phyloP scores from a whole-genome alignment of 2,797 vertebrate species.

The Chaenodraco wilsoni region DNA sequence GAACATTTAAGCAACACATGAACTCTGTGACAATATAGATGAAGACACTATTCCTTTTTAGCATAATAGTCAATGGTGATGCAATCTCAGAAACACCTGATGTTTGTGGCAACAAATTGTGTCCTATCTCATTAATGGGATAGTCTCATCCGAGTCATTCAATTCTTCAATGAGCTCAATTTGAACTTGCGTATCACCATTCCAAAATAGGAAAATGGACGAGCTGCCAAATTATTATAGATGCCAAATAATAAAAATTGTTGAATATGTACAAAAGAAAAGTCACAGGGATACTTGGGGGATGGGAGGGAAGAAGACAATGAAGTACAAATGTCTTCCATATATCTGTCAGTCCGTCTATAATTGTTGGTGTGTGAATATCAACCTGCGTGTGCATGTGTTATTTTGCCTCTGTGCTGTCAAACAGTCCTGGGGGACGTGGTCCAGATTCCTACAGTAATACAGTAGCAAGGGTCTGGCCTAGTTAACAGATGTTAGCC shows the following conservation, averaged over 20 bases:
- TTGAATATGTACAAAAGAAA: not conserved
- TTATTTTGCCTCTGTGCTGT: slow-evolving; percentile 25
- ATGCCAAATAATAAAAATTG: slow-evolving; percentile 14
- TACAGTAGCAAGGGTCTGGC: slow-evolving; percentile 66
- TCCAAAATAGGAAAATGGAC: slow-evolving; percentile 24
- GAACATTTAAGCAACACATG: too few relatives aligned
- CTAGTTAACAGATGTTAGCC: slow-evolving; percentile 67
- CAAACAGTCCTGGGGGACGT: slow-evolving; percentile 64
- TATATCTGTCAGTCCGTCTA: slow-evolving; percentile 6
- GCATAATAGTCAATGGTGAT: not conserved
- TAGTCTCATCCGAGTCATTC: slow-evolving; percentile 4
- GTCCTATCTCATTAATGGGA: slow-evolving; percentile 6
- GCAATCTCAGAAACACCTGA: slow-evolving; percentile 12
- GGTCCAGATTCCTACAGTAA: slow-evolving; percentile 66
- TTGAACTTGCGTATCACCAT: slow-evolving; percentile 24
- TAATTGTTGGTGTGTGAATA: slow-evolving; percentile 12
- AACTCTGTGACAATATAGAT: too few relatives aligned
- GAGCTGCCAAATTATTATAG: slow-evolving; percentile 34
- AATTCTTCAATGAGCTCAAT: slow-evolving; percentile 40
- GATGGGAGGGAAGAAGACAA: slow-evolving; percentile 1
- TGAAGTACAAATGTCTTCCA: not conserved
- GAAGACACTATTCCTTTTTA: too few relatives aligned
- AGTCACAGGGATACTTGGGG: not conserved
- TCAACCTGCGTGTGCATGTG: slow-evolving; percentile 13
- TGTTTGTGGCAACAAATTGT: slow-evolving; percentile 14